Evolutionary conservation across 2,113 vertebrate genomes (phyloP), one percentile per base, ranked within the genome.

Genomic region (Holacanthus passer): DNA sequence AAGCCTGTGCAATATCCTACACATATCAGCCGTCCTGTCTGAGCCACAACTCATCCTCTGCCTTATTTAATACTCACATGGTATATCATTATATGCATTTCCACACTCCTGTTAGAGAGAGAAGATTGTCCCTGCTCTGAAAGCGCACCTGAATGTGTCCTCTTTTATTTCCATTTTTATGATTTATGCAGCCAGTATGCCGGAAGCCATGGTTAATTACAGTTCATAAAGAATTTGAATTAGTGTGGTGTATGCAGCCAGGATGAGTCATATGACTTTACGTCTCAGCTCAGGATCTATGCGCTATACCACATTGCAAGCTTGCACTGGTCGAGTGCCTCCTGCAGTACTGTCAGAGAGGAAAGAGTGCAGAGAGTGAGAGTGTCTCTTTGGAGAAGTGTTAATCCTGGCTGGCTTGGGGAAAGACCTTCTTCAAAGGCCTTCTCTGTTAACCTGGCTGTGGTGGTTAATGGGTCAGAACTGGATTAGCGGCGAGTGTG

Each of bases 401-500:
- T 58, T 87, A 75, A 82, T 90, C 84, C 81, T 43, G 75, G 65
- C 82, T 52, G 74, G 82, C 78, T 87, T 75, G 62, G 80, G n/a
- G 83, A 41, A 58, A 89, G 76, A 56, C 70, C 76, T 69, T 66
- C 83, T 83, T 93, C 84, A 87, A 82, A 90, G 88, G 70, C 50
- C 50, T n/a, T 53, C 60, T 82, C 76, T 73, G 65, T 82, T 84
- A 86, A 92, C 89, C 81, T 87, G 89, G 72, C 82, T 56, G 77
- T 81, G 84, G 62, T 53, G 77, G 76, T 87, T 89, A 89, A 88
- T 82, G 84, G 82, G 69, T 85, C 78, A 86, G 79, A 88, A 86
- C 79, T 88, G 80, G 82, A 89, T 90, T 83, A 87, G 83, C 37
- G 19, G 35, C 58, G 43, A 79, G 47, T 67, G 86, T 65, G 78